Percentiles rank a stretch among this genome's conserved stretches.
Conservation (phyloP, 2,113 vertebrate genomes). For the Protomyctophum bolini region DNA sequence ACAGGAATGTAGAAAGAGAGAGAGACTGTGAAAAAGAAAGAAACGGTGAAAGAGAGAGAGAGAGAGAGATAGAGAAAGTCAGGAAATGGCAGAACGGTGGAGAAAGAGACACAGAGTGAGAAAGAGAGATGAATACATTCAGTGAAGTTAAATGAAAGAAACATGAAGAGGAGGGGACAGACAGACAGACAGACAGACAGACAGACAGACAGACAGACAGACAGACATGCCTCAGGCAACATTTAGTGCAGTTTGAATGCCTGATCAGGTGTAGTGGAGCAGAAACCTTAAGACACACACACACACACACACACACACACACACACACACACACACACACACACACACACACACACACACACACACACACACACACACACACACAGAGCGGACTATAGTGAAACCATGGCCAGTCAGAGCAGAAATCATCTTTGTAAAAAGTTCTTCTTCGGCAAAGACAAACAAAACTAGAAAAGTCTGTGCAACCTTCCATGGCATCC, state of each 20-base stretch:
- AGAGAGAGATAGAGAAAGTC: slow-evolving; percentile 51
- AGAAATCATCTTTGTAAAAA: too few species aligned
- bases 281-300: slow-evolving; percentile 57
- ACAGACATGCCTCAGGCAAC: slow-evolving; percentile 71
- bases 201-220: slow-evolving; percentile 22
- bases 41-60: neutral
- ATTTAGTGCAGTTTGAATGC: slow-evolving; percentile 80
- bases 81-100: slow-evolving; percentile 15
- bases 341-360: too few species aligned
- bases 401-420: too few species aligned
- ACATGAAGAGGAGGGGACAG: neutral
- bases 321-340: too few species aligned
- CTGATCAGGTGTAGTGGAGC: slow-evolving; percentile 78
- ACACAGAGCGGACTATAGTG: slow-evolving; percentile 20
- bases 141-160: slow-evolving; percentile 23
- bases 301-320: too few species aligned
- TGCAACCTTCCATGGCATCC: too few species aligned
- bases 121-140: slow-evolving; percentile 31
- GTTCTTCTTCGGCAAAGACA: too few species aligned
- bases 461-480: too few species aligned
- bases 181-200: slow-evolving; percentile 21
- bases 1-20: slow-evolving; percentile 19
- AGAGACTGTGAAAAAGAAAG: slow-evolving; percentile 18
- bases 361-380: slow-evolving; percentile 6
- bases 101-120: neutral